Evolutionary conservation across 2,113 vertebrate genomes (phyloP).

Genomic region (Falco punctatus): DNA sequence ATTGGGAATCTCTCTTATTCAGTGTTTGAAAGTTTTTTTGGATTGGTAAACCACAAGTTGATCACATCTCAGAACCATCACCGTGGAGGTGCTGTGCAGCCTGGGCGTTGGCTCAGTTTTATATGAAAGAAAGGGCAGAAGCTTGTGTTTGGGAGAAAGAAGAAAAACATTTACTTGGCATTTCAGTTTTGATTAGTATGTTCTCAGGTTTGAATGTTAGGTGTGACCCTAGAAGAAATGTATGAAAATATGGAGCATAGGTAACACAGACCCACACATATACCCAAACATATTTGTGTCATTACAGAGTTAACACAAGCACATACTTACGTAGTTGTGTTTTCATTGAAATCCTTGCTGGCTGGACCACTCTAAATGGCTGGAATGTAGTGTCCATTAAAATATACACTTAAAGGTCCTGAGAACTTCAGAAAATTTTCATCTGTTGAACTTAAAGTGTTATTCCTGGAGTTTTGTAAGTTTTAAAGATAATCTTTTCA

Average conservation of each 20-base stretch:
- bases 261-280: background rate
- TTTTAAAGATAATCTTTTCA: background rate
- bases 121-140: background rate
- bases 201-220: background rate
- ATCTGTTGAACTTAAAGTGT: background rate
- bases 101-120: background rate
- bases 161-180: background rate
- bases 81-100: background rate
- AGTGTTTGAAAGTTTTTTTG: background rate
- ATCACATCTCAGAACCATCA: background rate
- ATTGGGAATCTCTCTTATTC: background rate
- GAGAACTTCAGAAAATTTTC: background rate
- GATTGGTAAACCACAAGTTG: background rate
- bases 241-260: background rate
- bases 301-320: background rate
- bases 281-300: background rate
- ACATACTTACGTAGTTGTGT: background rate
- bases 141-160: fast-evolving
- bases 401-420: background rate
- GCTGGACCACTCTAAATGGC: background rate
- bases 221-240: background rate
- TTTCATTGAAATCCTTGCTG: background rate
- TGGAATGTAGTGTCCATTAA: background rate
- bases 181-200: background rate
- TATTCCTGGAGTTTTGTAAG: background rate